Conservation (phyloP, 1,140 invertebrate species). For the Brachionus sp. region DNA sequence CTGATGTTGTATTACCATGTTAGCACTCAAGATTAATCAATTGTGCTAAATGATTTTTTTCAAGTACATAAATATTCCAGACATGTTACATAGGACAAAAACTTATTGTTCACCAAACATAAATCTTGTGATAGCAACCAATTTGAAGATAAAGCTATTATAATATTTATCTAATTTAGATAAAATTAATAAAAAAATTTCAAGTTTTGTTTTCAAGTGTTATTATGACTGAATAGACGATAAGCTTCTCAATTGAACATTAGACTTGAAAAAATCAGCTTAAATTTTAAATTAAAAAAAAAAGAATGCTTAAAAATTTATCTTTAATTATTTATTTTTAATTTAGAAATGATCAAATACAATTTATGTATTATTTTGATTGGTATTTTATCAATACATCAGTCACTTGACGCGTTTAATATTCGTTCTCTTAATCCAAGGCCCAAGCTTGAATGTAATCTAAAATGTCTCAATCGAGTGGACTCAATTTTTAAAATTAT, state of each 20-base stretch:
- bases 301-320: background rate
- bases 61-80: background rate
- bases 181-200: background rate
- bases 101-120: background rate
- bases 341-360: conserved; percentile 1
- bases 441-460: conserved; percentile 5
- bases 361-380: background rate
- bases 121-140: background rate
- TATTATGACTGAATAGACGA: background rate
- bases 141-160: background rate
- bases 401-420: background rate
- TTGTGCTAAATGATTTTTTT: too few relatives aligned
- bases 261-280: background rate
- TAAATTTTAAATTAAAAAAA: background rate
- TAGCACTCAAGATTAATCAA: too few relatives aligned
- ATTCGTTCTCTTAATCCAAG: background rate
- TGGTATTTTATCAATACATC: conserved; percentile 16
- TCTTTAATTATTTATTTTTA: background rate
- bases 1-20: too few relatives aligned
- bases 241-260: background rate
- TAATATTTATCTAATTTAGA: background rate
- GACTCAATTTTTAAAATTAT: background rate
- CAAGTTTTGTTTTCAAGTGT: background rate
- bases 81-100: background rate
- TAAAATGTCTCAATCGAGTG: background rate